Evolutionary conservation across 2,797 vertebrate species (phyloP).

Genomic region (Percopsis omiscomaycus): DNA sequence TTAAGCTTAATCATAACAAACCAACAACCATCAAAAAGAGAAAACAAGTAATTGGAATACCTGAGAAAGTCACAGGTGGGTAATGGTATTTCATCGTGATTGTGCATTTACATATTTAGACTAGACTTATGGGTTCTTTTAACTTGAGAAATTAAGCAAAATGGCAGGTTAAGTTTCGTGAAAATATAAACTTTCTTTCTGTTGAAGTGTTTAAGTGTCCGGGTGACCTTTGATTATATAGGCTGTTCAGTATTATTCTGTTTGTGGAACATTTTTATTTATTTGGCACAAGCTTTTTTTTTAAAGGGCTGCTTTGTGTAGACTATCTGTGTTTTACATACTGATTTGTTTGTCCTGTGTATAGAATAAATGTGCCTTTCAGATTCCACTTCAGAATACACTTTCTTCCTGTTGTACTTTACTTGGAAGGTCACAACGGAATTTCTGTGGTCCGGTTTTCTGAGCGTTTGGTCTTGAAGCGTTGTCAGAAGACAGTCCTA

Average conservation of each 20-base stretch:
- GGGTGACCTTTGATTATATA: neutral
- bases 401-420: neutral
- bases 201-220: neutral
- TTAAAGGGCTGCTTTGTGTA: slow-evolving; percentile 21
- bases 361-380: too few species aligned
- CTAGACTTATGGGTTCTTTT: neutral
- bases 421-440: neutral
- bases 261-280: neutral
- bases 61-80: slow-evolving; percentile 37
- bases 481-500: neutral
- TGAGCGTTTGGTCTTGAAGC: neutral
- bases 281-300: neutral
- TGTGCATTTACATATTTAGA: too few species aligned
- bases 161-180: neutral
- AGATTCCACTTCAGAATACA: neutral
- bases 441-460: neutral
- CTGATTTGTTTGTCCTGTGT: slow-evolving; percentile 48
- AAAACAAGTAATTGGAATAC: neutral
- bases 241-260: neutral
- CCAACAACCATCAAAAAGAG: neutral
- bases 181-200: neutral
- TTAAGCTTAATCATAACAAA: neutral
- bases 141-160: neutral
- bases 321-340: slow-evolving; percentile 36
- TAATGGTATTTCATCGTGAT: neutral